A percentile compares a stretch with the other conserved stretches of the same genome.
Conservation (phyloP, 30 jellyfish, hydroid and myxozoan species). For the Clytia hemisphaerica region DNA sequence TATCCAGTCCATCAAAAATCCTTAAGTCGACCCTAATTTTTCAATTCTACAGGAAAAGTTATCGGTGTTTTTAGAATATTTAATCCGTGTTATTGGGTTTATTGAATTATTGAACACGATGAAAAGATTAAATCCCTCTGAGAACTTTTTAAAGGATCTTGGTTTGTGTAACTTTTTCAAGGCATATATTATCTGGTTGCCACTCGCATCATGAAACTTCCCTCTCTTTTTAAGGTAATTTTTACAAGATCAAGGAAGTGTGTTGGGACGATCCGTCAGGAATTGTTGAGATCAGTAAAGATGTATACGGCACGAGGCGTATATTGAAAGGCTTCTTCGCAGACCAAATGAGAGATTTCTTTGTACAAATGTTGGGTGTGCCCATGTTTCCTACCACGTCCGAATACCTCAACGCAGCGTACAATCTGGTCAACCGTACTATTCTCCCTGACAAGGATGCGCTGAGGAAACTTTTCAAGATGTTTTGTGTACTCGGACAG, state of each 20-base stretch:
- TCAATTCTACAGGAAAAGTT: too few species aligned
- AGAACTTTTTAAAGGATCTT: too few species aligned
- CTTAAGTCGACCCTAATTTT: too few species aligned
- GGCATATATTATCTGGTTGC: too few species aligned
- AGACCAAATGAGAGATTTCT: conserved; percentile 44
- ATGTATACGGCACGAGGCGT: conserved; percentile 23
- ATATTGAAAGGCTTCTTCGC: conserved; percentile 46
- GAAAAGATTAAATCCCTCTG: too few species aligned
- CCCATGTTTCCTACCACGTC: conserved; percentile 49
- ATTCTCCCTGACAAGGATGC: conserved; percentile 54
- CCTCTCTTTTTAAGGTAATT: conserved; percentile 47
- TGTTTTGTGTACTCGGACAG: conserved; percentile 46
- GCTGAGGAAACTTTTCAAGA: conserved; percentile 20
- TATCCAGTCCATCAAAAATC: too few species aligned
- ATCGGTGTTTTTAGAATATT: too few species aligned
- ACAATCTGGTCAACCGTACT: conserved; percentile 43
- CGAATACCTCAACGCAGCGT: conserved; percentile 50
- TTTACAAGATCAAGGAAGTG: conserved; percentile 37
- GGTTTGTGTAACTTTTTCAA: too few species aligned
- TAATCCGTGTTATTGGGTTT: too few species aligned
- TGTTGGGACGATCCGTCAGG: conserved; percentile 69
- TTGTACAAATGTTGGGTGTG: conserved; percentile 25
- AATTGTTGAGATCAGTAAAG: conserved; percentile 5
- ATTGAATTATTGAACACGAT: too few species aligned
- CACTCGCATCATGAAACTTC: too few species aligned